phyloP scores from a whole-genome alignment of 2,888 invertebrate species.

The Cryptocephalus moraei region DNA sequence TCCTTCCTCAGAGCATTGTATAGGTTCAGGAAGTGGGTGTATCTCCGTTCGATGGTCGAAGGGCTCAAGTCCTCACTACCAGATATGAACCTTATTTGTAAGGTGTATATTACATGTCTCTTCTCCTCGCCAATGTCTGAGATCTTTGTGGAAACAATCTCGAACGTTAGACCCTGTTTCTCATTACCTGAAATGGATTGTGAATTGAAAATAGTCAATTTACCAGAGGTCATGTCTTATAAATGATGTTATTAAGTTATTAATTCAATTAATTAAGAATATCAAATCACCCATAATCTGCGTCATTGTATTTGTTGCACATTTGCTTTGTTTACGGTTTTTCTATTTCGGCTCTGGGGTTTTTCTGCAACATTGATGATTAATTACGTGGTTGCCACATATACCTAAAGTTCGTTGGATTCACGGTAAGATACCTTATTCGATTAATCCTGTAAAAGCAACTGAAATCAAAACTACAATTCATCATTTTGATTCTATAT shows the following conservation, averaged over 20 bases:
- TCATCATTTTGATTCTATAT: no score
- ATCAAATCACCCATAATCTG: slow-evolving; percentile 15
- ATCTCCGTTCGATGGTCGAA: slow-evolving; percentile 56
- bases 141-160: slow-evolving; percentile 57
- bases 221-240: not conserved
- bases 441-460: no score
- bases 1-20: slow-evolving; percentile 52
- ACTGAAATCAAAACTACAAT: no score
- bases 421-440: no score
- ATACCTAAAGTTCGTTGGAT: no score
- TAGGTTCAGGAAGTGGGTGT: slow-evolving; percentile 60
- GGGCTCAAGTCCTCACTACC: slow-evolving; percentile 46
- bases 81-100: slow-evolving; percentile 53
- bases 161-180: slow-evolving; percentile 44
- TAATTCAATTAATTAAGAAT: slow-evolving; percentile 2
- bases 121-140: slow-evolving; percentile 51
- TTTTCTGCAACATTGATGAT: no score
- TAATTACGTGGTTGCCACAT: no score
- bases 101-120: slow-evolving; percentile 59
- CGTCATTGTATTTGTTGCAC: slow-evolving; percentile 10
- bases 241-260: slow-evolving; percentile 1
- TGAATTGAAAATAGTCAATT: no score
- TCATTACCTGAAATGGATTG: slow-evolving; percentile 19
- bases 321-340: slow-evolving; percentile 1
- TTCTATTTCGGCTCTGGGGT: no score